Conservation (phyloP, 2,888 invertebrate species). For the Apotomis turbidana region DNA sequence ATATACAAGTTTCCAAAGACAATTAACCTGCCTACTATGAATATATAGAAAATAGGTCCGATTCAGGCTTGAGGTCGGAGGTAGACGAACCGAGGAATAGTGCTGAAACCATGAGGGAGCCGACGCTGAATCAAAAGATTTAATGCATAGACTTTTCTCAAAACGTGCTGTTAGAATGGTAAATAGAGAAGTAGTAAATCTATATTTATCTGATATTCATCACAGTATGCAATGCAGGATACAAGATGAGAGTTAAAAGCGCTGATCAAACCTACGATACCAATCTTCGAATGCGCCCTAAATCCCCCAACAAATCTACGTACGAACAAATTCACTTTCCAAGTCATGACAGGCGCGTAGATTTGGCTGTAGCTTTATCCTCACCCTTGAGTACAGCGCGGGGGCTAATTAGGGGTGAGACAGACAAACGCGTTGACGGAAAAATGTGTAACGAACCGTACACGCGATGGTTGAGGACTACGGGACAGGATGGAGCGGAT, state of each 20-base stretch:
- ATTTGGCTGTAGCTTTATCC: constrained; percentile 20
- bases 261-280: neutral
- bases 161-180: too few species aligned
- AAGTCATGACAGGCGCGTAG: neutral
- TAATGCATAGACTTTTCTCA: too few species aligned
- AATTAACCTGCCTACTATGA: too few species aligned
- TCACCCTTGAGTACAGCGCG: constrained; percentile 19
- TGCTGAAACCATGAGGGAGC: too few species aligned
- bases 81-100: too few species aligned
- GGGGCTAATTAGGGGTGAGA: constrained; percentile 46
- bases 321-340: neutral
- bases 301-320: neutral
- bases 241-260: neutral
- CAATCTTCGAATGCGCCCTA: neutral
- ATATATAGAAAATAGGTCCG: too few species aligned
- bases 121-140: too few species aligned
- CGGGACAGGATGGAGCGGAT: constrained; percentile 4
- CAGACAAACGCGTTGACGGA: constrained; percentile 45
- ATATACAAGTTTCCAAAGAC: too few species aligned
- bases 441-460: constrained; percentile 55
- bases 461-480: neutral
- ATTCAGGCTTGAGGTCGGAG: too few species aligned
- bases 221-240: too few species aligned
- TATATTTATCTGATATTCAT: too few species aligned
- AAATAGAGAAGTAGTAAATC: too few species aligned